Conservation (phyloP, 2,888 invertebrate species). For the Empis livida region DNA sequence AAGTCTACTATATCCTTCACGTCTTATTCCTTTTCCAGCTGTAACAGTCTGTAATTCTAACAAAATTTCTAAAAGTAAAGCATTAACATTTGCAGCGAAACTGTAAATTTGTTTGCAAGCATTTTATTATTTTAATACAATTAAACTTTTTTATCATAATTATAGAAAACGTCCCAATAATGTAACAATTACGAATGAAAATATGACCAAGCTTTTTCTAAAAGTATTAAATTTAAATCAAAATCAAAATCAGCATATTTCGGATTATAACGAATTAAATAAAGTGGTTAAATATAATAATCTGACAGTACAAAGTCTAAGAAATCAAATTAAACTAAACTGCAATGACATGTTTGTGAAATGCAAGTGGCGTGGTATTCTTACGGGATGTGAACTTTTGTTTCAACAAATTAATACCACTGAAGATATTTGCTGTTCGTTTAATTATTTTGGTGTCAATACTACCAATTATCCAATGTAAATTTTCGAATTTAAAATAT, state of each 20-base stretch:
- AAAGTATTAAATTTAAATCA: conserved; percentile 12
- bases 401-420: conserved; percentile 38
- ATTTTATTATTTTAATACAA: too few species aligned
- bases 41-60: conserved; percentile 45
- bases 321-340: conserved; percentile 30
- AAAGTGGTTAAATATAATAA: conserved; percentile 10
- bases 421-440: conserved; percentile 45
- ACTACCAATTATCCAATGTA: conserved; percentile 23
- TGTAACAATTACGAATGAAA: conserved; percentile 12
- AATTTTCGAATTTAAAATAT: conserved; percentile 4
- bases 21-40: conserved; percentile 45
- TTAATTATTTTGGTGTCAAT: conserved; percentile 44
- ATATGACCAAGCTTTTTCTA: conserved; percentile 10
- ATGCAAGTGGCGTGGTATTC: conserved; percentile 44
- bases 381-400: conserved; percentile 38
- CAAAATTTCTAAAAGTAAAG: conserved; percentile 37
- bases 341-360: conserved; percentile 38
- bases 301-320: conserved; percentile 6
- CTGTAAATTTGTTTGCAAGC: conserved; percentile 32
- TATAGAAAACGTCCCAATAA: conserved; percentile 9
- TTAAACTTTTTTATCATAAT: neutral
- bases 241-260: neutral
- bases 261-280: conserved; percentile 10
- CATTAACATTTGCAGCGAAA: conserved; percentile 25
- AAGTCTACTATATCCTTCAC: conserved; percentile 42